Evolutionary conservation across 2,888 invertebrate genomes (phyloP).

Genomic region (Drosophila lacicola): DNA sequence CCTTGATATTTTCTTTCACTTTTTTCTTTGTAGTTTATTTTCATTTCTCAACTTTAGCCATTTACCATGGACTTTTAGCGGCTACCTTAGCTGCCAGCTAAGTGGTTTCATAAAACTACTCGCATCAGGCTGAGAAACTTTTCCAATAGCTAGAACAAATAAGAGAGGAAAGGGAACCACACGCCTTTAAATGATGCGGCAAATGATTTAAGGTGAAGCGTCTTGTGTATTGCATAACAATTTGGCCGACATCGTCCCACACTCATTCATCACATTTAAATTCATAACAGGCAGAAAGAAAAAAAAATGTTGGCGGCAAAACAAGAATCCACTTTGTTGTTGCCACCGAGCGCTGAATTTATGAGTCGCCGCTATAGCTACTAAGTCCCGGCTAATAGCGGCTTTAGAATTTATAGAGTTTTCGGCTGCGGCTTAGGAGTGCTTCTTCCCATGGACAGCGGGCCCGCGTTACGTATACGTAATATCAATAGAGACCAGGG

Average conservation of each 20-base stretch:
- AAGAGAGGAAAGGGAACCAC: conserved; percentile 32
- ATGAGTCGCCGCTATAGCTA: conserved; percentile 61
- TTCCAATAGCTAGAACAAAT: conserved; percentile 44
- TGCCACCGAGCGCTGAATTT: conserved; percentile 57
- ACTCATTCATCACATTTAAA: conserved; percentile 75
- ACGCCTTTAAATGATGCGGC: conserved; percentile 50
- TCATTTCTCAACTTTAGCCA: conserved; percentile 17
- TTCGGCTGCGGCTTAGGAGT: conserved; percentile 68
- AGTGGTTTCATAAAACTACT: conserved; percentile 65
- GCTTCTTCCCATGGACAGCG: conserved; percentile 52
- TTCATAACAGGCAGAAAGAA: conserved; percentile 60
- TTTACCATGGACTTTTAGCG: conserved; percentile 31
- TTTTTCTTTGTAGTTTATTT: conserved; percentile 30
- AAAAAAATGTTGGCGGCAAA: conserved; percentile 1
- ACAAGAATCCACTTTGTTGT: conserved; percentile 43
- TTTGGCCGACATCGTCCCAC: conserved; percentile 23
- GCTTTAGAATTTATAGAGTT: conserved; percentile 79
- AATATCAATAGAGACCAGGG: conserved; percentile 44
- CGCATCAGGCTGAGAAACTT: conserved; percentile 44
- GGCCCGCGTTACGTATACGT: conserved; percentile 47
- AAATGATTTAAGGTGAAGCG: conserved; percentile 65
- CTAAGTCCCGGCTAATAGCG: conserved; percentile 75
- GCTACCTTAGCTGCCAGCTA: conserved; percentile 32
- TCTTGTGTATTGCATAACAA: conserved; percentile 62
- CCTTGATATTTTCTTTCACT: neutral